A percentile compares a stretch with the other conserved stretches of the same genome.
phyloP scores from a whole-genome alignment of 1,140 invertebrate genomes.

The Plutomurus gul region DNA sequence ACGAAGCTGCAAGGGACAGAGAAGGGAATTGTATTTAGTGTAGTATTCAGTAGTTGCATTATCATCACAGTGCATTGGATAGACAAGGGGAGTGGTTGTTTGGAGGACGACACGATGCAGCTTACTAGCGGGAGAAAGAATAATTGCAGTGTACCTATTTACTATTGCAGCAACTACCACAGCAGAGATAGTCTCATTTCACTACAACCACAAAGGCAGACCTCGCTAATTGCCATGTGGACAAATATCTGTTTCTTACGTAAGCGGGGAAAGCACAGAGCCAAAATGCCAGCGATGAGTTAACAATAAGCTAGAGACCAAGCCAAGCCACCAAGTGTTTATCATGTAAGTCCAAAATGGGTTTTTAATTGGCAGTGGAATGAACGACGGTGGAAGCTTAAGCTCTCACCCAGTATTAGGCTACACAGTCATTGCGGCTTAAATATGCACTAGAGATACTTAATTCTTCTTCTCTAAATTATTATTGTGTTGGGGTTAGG shows the following conservation, averaged over 20 bases:
- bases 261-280: not conserved
- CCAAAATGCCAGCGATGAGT: not conserved
- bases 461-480: constrained; percentile 1
- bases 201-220: constrained; percentile 16
- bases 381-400: not conserved
- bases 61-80: no score
- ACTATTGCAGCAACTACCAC: not conserved
- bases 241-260: not conserved
- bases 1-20: not conserved
- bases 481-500: not conserved
- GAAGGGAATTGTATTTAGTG: not conserved
- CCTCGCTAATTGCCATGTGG: constrained; percentile 18
- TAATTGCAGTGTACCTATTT: not conserved
- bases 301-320: not conserved
- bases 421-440: not conserved
- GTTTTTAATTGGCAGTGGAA: constrained; percentile 15
- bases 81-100: no score
- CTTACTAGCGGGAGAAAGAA: not conserved
- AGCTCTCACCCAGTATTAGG: not conserved
- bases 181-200: constrained; percentile 8
- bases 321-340: constrained; percentile 6
- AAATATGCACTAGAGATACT: constrained; percentile 11
- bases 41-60: no score
- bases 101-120: not conserved
- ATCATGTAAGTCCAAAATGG: not conserved